phyloP scores from a whole-genome alignment of 2,797 vertebrate genomes.

The Periparus ater region DNA sequence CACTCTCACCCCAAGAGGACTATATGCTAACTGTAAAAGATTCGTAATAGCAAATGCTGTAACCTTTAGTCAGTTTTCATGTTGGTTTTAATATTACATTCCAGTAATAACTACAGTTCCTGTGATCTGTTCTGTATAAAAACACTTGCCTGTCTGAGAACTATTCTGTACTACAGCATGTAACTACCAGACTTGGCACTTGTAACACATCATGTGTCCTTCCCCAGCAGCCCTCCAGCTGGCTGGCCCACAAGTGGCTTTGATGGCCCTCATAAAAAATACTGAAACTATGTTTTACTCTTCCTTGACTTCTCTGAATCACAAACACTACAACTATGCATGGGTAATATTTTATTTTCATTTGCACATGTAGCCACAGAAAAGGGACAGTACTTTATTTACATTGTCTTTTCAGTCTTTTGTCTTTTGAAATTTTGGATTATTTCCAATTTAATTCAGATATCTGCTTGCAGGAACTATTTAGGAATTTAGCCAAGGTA shows the following conservation, averaged over 20 bases:
- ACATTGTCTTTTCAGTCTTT: neutral
- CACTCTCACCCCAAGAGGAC: neutral
- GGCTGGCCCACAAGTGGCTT: neutral
- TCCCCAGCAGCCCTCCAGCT: neutral
- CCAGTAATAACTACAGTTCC: neutral
- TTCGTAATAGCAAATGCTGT: neutral
- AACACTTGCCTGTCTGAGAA: neutral
- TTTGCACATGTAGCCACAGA: neutral
- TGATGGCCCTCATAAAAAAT: neutral
- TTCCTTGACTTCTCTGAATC: neutral
- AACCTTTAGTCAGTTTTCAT: neutral
- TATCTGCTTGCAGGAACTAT: neutral
- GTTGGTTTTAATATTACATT: conserved; percentile 22
- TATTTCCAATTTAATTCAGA: neutral
- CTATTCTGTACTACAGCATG: neutral
- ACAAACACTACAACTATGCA: neutral
- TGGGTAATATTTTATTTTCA: neutral
- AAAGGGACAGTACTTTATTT: neutral
- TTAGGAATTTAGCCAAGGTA: neutral
- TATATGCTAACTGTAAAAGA: neutral
- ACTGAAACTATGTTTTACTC: neutral
- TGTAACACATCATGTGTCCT: neutral
- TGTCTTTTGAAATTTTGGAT: neutral
- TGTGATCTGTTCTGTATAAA: neutral
- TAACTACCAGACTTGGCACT: neutral